Conservation (phyloP, 2,888 invertebrate species). For the Campaea margaritaria region DNA sequence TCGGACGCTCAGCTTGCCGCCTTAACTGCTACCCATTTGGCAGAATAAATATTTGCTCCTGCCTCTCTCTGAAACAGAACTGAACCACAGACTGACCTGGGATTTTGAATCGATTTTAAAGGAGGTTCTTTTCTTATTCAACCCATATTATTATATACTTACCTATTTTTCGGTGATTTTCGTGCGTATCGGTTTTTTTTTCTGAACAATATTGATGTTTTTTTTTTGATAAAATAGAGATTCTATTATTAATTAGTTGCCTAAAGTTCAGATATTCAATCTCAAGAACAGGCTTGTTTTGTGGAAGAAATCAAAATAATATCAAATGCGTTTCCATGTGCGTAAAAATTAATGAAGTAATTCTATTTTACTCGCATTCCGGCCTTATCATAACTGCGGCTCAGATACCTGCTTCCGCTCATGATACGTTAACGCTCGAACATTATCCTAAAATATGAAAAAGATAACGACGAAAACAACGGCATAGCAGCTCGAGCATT, state of each 20-base stretch:
- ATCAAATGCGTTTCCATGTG: neutral
- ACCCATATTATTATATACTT: no score
- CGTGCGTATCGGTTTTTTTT: no score
- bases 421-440: constrained; percentile 21
- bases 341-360: constrained; percentile 14
- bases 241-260: no score
- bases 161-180: no score
- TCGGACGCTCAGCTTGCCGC: constrained; percentile 61
- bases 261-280: no score
- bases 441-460: constrained; percentile 33
- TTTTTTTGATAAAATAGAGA: no score
- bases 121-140: neutral
- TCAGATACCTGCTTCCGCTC: constrained; percentile 11
- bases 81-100: constrained; percentile 24
- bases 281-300: no score
- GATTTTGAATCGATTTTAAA: constrained; percentile 17
- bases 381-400: constrained; percentile 12
- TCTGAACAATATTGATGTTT: no score
- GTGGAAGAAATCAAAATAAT: neutral
- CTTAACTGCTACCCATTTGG: constrained; percentile 67
- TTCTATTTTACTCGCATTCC: neutral
- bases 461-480: constrained; percentile 29
- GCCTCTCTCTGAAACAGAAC: constrained; percentile 48
- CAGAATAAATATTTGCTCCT: constrained; percentile 63
- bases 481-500: constrained; percentile 25